Evolutionary conservation across 53 echinoderm and acorn worm genomes (phyloP).

Genomic region (Echinarachnius parma): DNA sequence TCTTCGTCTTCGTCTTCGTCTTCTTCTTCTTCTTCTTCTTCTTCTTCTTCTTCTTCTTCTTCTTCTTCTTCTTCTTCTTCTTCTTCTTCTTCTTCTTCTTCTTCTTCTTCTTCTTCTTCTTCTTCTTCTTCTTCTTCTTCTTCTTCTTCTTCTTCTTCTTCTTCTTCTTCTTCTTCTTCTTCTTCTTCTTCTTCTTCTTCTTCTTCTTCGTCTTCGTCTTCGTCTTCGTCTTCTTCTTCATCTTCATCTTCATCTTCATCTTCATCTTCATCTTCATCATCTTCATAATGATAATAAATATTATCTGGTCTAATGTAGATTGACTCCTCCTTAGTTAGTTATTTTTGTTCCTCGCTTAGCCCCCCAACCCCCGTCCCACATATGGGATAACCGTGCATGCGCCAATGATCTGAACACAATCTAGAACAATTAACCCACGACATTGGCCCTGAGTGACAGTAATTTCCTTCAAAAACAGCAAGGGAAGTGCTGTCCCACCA

Average conservation of each 20-base stretch:
- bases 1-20: slow-evolving; percentile 1
- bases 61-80: not conserved
- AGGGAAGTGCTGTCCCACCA: too few species aligned
- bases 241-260: not conserved
- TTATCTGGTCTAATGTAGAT: too few species aligned
- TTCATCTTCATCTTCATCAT: not conserved
- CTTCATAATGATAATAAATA: too few species aligned
- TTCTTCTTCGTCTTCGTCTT: not conserved
- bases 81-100: not conserved
- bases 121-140: not conserved
- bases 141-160: not conserved
- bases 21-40: not conserved
- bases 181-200: not conserved
- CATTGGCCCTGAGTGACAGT: too few species aligned
- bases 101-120: not conserved
- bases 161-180: not conserved
- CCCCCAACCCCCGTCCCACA: too few species aligned
- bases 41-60: not conserved
- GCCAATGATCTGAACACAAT: too few species aligned
- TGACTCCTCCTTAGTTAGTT: too few species aligned
- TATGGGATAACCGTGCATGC: too few species aligned
- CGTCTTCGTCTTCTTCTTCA: not conserved
- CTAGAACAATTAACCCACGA: too few species aligned
- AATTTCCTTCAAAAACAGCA: too few species aligned
- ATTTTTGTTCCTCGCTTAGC: too few species aligned